Evolutionary conservation across 2,888 invertebrate genomes (phyloP), one percentile per base, ranked within the genome.

Genomic region (Noctuana brunneofusca): DNA sequence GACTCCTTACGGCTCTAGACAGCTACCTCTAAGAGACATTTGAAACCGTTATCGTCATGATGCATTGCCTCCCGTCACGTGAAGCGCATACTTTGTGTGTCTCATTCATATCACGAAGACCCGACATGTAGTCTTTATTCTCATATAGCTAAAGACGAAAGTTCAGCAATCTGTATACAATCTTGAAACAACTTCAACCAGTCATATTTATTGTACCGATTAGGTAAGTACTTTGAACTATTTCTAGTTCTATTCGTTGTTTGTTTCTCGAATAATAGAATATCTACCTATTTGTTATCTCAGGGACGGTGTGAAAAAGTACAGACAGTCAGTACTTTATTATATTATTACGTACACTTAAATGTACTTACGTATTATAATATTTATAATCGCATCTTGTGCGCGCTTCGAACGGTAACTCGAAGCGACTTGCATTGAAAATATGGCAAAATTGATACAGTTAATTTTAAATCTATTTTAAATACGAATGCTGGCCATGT

Each of bases 1-100:
- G 46, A 9, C 20, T 56, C 46, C 27, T 49, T 49, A 27, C 12
- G 27, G 24, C 24, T 24, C 20, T 32, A 24, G n/a, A 20, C 54
- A 41, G 38, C 11, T 52, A 16, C 57, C 41, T 43, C 41, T 43
- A 41, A 49, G 62, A 62, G 62, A 62, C 62, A 62, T 55, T 55
- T 62, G 62, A 62, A 62, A 62, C 62, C 62, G 62, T 62, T 62
- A 62, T 55, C 62, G 55, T 27, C 62, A 55, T 55, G 62, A 62
- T 55, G 55, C 49, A 62, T 62, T 49, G 62, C 49, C 30, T 41
- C 24, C 62, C 55, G 62, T 55, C 62, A 62, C 62, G 62, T 49
- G 62, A 62, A 62, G 49, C 62, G 55, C 55, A 62, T 55, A 62
- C 62, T 62, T 62, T 50, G 62, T 43, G 52, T 48, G 41, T 41